Conservation (phyloP, 2,888 invertebrate genomes). For the Drosophila picticornis region DNA sequence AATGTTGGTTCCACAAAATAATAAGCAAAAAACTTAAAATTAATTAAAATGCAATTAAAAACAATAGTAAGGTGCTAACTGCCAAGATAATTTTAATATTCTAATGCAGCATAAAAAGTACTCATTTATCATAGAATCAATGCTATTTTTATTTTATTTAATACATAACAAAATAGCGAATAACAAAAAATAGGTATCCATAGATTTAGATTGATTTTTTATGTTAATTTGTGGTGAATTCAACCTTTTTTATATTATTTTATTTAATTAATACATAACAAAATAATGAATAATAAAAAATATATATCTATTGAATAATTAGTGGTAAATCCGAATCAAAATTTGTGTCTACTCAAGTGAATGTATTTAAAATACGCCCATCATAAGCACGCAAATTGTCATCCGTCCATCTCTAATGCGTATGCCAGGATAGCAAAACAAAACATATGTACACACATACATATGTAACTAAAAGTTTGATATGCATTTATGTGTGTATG, state of each 20-base stretch:
- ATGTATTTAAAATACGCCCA: not conserved
- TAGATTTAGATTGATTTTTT: not conserved
- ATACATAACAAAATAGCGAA: constrained; percentile 1
- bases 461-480: not conserved
- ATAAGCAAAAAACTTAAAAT: not conserved
- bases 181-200: not conserved
- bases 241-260: not conserved
- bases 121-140: not conserved
- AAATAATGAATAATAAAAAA: not conserved
- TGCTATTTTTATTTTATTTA: not conserved
- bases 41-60: not conserved
- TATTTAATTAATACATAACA: not conserved
- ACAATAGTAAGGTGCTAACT: not conserved
- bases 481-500: not conserved
- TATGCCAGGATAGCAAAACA: not conserved
- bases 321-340: not conserved
- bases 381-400: not conserved
- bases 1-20: not conserved
- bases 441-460: not conserved
- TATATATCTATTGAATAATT: not conserved
- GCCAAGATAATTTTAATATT: not conserved
- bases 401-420: not conserved
- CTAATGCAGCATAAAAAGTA: not conserved
- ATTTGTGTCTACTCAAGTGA: not conserved
- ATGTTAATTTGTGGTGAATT: not conserved